Evolutionary conservation across 2,113 vertebrate species (phyloP).

Genomic region (Pleuronectes platessa): DNA sequence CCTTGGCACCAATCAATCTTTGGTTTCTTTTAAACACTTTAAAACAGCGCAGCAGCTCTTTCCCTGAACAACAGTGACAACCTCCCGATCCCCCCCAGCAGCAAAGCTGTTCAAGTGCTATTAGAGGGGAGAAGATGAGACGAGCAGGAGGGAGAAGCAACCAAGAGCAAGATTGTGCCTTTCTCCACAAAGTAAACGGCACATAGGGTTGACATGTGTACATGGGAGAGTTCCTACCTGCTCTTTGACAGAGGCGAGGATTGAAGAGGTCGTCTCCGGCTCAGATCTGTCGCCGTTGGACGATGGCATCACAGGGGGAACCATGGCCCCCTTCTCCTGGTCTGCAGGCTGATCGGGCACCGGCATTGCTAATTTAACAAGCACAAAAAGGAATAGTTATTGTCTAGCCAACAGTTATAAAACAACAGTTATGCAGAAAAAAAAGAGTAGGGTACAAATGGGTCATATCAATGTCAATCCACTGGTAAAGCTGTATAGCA

Average conservation of each 20-base stretch:
- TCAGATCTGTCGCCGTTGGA: constrained; percentile 94
- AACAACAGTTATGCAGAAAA: background rate
- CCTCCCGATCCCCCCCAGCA: constrained; percentile 8
- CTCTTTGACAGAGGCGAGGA: constrained; percentile 98
- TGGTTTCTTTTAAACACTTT: constrained; percentile 50
- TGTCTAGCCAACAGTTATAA: background rate
- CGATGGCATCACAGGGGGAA: constrained; percentile 90
- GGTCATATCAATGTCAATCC: background rate
- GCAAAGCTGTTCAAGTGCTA: constrained; percentile 20
- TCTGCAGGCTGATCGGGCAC: constrained; percentile 95
- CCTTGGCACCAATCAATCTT: constrained; percentile 59
- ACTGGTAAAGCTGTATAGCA: background rate
- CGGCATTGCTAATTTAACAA: constrained; percentile 87
- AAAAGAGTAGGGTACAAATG: background rate
- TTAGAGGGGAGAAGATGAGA: background rate
- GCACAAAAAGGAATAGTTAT: constrained; percentile 60
- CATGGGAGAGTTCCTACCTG: constrained; percentile 84
- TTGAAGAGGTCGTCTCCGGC: constrained; percentile 95
- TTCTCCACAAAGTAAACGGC: constrained; percentile 10
- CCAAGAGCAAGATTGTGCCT: background rate
- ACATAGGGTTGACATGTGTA: background rate
- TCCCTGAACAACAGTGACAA: constrained; percentile 34
- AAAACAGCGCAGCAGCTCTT: constrained; percentile 11
- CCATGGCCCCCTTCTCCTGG: constrained; percentile 92
- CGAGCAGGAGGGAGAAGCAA: background rate